A percentile compares a stretch with the other conserved stretches of the same genome.
Conservation (phyloP, 2,113 vertebrate genomes). For the Sinocyclocheilus grahami region DNA sequence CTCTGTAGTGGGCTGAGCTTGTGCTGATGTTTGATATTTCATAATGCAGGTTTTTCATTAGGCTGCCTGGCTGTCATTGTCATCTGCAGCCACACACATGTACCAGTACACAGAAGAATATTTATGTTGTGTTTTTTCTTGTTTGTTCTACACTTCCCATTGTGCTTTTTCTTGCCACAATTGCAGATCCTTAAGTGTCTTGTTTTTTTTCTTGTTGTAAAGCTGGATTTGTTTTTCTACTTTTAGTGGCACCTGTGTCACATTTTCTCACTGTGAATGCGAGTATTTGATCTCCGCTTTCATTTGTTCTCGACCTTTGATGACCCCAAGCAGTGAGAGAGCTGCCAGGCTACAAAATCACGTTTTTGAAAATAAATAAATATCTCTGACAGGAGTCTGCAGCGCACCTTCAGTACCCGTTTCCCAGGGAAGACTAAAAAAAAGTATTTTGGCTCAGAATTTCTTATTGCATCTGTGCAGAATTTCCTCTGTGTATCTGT, state of each 20-base stretch:
- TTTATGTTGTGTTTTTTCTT: constrained; percentile 66
- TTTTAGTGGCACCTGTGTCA: constrained; percentile 20
- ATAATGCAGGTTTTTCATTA: constrained; percentile 3
- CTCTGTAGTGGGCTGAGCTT: neutral
- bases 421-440: neutral
- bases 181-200: constrained; percentile 6
- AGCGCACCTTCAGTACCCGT: neutral
- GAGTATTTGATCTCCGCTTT: neutral
- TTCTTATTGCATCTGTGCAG: constrained; percentile 20
- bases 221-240: constrained; percentile 27
- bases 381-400: neutral
- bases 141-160: constrained; percentile 61
- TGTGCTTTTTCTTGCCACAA: constrained; percentile 53
- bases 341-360: neutral
- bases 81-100: constrained; percentile 16
- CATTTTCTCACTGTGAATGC: constrained; percentile 14
- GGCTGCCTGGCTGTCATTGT: constrained; percentile 47
- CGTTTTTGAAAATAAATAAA: neutral
- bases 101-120: constrained; percentile 60
- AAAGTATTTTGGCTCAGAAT: neutral
- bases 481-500: constrained; percentile 26
- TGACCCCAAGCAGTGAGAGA: constrained; percentile 8
- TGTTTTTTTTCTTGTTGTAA: neutral
- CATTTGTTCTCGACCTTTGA: neutral
- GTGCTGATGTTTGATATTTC: constrained; percentile 31